These are phyloP conservation scores for Lomographa bimaculata DNA, from an alignment of 2,888 invertebrate genomes.

Conservation along the genomic window DNA sequence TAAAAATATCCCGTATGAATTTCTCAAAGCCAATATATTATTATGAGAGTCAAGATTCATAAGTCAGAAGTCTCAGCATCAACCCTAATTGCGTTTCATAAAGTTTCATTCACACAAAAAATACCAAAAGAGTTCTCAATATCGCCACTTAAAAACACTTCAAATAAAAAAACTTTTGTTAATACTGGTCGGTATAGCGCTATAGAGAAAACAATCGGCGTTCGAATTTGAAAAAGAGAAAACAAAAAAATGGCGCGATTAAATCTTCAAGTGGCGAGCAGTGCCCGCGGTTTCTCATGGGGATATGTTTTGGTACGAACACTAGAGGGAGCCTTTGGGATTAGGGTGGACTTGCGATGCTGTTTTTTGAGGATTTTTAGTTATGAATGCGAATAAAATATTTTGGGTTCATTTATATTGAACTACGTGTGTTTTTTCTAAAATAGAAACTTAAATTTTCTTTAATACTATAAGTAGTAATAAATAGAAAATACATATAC, in stretches of 20 bases:
- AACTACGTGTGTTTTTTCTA: too few relatives aligned
- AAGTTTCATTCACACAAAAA: slow-evolving; percentile 44
- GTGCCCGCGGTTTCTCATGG: slow-evolving; percentile 78
- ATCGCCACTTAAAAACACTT: slow-evolving; percentile 68
- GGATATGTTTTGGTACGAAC: slow-evolving; percentile 76
- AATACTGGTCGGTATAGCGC: slow-evolving; percentile 57
- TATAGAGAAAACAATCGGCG: slow-evolving; percentile 62
- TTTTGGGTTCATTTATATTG: too few relatives aligned
- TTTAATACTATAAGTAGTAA: not conserved
- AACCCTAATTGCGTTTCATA: slow-evolving; percentile 53
- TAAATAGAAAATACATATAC: not conserved
- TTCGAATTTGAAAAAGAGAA: slow-evolving; percentile 54
- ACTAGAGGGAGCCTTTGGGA: slow-evolving; percentile 68
- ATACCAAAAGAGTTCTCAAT: slow-evolving; percentile 65
- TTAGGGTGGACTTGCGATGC: slow-evolving; percentile 39
- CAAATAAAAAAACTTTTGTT: slow-evolving; percentile 54
- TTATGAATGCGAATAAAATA: too few relatives aligned
- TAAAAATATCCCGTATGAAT: slow-evolving; percentile 12
- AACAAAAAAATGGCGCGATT: slow-evolving; percentile 80
- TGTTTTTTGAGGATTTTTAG: slow-evolving; percentile 4
- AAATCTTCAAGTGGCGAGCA: slow-evolving; percentile 72
- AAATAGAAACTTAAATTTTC: too few relatives aligned
- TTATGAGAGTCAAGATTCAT: slow-evolving; percentile 39
- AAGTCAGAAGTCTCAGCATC: slow-evolving; percentile 45
- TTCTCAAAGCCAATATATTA: slow-evolving; percentile 12